Evolutionary conservation across 1,140 invertebrate species (phyloP).

Genomic region (Lepidurus apus): DNA sequence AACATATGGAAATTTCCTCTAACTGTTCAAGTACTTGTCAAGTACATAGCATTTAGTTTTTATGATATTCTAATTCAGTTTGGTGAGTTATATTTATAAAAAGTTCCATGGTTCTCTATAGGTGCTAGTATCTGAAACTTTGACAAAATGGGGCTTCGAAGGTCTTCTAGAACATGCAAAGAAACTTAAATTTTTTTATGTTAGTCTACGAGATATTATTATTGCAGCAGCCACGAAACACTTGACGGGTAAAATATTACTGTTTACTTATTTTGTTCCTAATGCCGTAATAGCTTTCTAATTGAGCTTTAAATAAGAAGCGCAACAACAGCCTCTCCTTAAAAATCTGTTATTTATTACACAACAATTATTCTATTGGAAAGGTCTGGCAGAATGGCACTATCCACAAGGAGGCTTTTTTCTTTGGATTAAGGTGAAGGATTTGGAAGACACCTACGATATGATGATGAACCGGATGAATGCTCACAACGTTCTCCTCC

Average conservation of each 20-base stretch:
- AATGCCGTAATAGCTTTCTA: background rate
- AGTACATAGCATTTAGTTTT: background rate
- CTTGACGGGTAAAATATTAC: background rate
- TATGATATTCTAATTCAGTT: background rate
- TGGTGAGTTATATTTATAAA: background rate
- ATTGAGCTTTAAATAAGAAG: background rate
- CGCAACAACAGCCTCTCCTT: no score
- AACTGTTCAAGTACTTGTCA: background rate
- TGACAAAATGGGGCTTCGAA: background rate
- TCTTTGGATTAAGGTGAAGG: background rate
- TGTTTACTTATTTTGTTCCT: background rate
- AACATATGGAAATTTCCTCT: background rate
- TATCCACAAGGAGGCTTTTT: background rate
- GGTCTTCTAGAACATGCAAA: background rate
- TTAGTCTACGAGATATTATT: background rate
- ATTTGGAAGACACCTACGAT: background rate
- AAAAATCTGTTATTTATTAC: no score
- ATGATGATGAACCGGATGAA: background rate
- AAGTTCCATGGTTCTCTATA: background rate
- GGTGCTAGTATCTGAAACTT: background rate
- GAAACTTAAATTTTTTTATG: background rate
- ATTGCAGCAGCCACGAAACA: background rate
- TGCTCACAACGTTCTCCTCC: background rate
- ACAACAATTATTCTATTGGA: background rate
- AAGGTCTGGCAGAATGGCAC: conserved; percentile 5